Conservation (phyloP, 2,888 invertebrate genomes). For the Chirona hameri region DNA sequence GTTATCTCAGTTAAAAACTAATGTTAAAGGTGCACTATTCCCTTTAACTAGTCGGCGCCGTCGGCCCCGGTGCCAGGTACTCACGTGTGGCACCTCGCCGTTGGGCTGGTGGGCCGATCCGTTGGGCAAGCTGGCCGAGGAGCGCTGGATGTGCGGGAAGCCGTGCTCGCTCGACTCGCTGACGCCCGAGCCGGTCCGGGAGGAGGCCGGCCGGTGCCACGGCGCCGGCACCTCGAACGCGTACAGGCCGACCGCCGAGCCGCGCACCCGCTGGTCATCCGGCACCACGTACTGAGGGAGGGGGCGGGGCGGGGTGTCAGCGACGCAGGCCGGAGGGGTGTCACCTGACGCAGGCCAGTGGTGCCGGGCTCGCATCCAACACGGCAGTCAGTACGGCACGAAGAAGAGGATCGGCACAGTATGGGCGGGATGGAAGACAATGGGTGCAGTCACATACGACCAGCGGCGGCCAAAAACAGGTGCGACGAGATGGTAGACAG, state of each 20-base stretch:
- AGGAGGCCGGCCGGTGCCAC: background rate
- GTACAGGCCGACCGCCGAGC: conserved; percentile 1
- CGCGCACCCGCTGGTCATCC: conserved; percentile 26
- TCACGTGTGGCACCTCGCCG: background rate
- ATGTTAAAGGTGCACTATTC: too few relatives aligned
- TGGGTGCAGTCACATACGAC: too few relatives aligned
- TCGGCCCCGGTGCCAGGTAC: background rate
- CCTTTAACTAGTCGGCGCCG: background rate
- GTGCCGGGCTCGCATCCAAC: too few relatives aligned
- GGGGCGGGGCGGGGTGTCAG: background rate
- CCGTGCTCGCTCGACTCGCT: background rate
- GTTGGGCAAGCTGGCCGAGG: background rate
- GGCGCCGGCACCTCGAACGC: conserved; percentile 46
- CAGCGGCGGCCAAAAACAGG: too few relatives aligned
- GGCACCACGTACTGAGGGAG: background rate
- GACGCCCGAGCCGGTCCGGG: background rate
- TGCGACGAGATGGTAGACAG: too few relatives aligned
- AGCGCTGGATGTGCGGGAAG: background rate
- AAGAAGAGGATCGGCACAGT: too few relatives aligned
- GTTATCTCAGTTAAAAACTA: too few relatives aligned
- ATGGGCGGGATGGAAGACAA: too few relatives aligned
- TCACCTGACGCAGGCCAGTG: too few relatives aligned
- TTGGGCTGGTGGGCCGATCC: background rate
- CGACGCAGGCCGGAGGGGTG: too few relatives aligned
- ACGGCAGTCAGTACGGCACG: too few relatives aligned